Conservation (phyloP, 2,888 invertebrate genomes). For the Thyatira batis region DNA sequence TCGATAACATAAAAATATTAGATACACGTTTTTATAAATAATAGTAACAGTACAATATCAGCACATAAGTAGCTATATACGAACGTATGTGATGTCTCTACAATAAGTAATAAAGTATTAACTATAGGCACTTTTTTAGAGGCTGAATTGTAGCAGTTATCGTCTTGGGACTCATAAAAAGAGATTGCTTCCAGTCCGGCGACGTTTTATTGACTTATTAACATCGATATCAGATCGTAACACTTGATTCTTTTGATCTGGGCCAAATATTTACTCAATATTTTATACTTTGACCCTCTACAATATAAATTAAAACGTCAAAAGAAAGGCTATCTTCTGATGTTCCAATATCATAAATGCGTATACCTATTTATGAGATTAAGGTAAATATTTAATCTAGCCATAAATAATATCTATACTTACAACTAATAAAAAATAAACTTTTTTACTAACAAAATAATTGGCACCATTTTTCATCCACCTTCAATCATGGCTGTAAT, state of each 20-base stretch:
- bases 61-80: neutral
- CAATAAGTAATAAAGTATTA: constrained; percentile 44
- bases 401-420: no score
- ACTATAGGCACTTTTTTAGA: constrained; percentile 58
- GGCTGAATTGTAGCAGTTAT: constrained; percentile 71
- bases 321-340: neutral
- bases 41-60: neutral
- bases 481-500: no score
- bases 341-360: neutral
- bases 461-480: no score
- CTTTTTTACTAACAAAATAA: no score
- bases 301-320: neutral
- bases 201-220: constrained; percentile 82
- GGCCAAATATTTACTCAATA: constrained; percentile 69
- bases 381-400: neutral
- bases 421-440: no score
- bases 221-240: constrained; percentile 81
- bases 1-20: no score
- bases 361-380: neutral
- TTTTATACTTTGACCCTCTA: constrained; percentile 45
- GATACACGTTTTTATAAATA: no score
- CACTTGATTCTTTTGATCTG: constrained; percentile 77
- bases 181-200: constrained; percentile 78
- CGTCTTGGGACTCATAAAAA: constrained; percentile 78
- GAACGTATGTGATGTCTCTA: constrained; percentile 3